These are phyloP conservation scores for Lamellibrachia satsuma DNA, from an alignment of 2,888 invertebrate species.

Conservation along the genomic window DNA sequence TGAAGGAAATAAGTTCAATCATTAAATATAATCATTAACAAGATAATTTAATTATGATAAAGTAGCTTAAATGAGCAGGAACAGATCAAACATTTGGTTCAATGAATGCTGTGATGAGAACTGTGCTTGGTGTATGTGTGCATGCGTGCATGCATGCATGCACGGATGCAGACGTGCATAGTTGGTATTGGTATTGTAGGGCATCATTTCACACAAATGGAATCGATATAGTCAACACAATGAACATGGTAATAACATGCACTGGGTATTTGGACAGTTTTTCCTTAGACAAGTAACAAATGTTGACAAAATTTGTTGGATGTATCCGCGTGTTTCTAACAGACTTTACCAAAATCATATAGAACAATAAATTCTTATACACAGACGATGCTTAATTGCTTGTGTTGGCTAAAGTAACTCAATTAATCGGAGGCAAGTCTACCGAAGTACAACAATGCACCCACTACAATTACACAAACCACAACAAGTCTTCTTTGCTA, in stretches of 20 bases:
- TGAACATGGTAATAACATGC: not conserved
- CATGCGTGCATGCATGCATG: not conserved
- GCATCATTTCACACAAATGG: not conserved
- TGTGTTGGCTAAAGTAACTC: not conserved
- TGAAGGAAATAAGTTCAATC: not conserved
- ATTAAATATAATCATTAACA: not conserved
- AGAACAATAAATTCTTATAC: too few relatives aligned
- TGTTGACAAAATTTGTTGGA: not conserved
- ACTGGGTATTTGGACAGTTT: not conserved
- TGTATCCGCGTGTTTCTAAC: not conserved
- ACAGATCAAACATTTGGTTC: not conserved
- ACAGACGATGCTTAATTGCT: too few relatives aligned
- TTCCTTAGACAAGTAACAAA: not conserved
- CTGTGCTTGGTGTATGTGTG: not conserved
- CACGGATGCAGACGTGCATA: too few relatives aligned
- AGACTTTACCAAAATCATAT: too few relatives aligned
- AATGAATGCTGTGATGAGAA: not conserved
- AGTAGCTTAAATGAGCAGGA: not conserved
- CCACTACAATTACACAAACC: conserved; percentile 32
- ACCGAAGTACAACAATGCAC: not conserved
- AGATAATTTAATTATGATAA: not conserved
- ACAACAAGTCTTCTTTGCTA: conserved; percentile 18
- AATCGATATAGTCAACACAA: not conserved
- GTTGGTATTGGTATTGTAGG: not conserved
- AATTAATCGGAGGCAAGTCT: not conserved